A percentile compares a stretch with the other conserved stretches of the same genome.
phyloP scores from a whole-genome alignment of 2,113 vertebrate genomes.

The Cryptomyrus ogoouensis region DNA sequence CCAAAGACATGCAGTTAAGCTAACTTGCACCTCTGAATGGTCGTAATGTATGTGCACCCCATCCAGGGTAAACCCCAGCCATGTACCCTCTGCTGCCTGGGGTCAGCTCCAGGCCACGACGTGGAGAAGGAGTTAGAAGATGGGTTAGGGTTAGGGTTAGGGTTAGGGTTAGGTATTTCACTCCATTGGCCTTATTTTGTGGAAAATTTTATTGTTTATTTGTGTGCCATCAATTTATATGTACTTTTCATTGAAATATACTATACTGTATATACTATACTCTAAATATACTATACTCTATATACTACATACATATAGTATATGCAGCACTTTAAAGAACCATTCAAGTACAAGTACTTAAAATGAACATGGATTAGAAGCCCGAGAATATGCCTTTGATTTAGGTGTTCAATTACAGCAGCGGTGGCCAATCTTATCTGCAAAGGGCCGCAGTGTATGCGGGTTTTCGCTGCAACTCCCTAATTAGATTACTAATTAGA shows the following conservation, averaged over 20 bases:
- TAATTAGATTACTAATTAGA: too few relatives aligned
- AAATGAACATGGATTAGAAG: too few relatives aligned
- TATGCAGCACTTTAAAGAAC: background rate
- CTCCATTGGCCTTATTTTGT: background rate
- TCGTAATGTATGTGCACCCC: background rate
- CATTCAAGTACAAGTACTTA: background rate
- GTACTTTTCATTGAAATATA: background rate
- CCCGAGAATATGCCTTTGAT: background rate
- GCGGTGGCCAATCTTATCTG: too few relatives aligned
- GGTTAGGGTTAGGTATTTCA: too few relatives aligned
- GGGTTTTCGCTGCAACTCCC: too few relatives aligned
- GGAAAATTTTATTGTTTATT: background rate
- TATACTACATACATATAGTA: background rate
- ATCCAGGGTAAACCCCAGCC: background rate
- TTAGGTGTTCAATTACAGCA: background rate
- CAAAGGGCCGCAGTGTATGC: too few relatives aligned
- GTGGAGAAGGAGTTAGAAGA: background rate
- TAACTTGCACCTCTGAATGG: background rate
- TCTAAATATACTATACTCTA: background rate
- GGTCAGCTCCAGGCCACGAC: background rate
- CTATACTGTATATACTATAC: background rate
- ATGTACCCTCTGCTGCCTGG: background rate
- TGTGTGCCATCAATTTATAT: background rate
- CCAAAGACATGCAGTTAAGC: background rate
- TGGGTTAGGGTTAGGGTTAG: too few relatives aligned